Conservation (phyloP, 1,140 invertebrate species). For the Calephelis virginiensis region DNA sequence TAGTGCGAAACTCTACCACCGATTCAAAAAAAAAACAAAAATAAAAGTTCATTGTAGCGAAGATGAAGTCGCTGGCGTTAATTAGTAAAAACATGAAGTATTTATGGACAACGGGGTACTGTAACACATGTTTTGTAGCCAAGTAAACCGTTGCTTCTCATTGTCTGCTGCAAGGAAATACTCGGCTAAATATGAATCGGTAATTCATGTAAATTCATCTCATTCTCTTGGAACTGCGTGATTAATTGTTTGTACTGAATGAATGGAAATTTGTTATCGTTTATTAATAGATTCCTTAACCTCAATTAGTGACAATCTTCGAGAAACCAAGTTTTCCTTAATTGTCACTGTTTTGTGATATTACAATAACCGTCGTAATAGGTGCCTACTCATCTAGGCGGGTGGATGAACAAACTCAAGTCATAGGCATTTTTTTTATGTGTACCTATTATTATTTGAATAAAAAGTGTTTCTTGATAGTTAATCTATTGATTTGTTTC, state of each 20-base stretch:
- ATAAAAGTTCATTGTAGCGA: no score
- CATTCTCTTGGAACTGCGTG: constrained; percentile 18
- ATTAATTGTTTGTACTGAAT: constrained; percentile 9
- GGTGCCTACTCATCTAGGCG: neutral
- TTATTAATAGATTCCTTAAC: constrained; percentile 16
- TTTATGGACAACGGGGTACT: no score
- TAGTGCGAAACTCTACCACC: no score
- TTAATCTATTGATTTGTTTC: no score
- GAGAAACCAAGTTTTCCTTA: constrained; percentile 16
- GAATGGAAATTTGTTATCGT: constrained; percentile 3
- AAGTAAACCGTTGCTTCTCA: no score
- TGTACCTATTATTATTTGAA: neutral
- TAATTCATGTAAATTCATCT: constrained; percentile 13
- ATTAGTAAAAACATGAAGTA: no score
- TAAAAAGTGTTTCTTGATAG: neutral
- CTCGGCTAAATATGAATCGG: neutral
- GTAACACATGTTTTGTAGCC: no score
- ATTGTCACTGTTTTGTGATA: neutral
- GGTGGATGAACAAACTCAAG: no score
- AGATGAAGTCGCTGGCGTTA: no score
- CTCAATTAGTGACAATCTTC: constrained; percentile 13
- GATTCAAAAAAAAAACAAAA: no score
- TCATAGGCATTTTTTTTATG: no score
- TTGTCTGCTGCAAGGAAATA: neutral
- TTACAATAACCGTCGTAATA: neutral